Evolutionary conservation across 2,888 invertebrate species (phyloP).

Genomic region (Venusia cambrica): DNA sequence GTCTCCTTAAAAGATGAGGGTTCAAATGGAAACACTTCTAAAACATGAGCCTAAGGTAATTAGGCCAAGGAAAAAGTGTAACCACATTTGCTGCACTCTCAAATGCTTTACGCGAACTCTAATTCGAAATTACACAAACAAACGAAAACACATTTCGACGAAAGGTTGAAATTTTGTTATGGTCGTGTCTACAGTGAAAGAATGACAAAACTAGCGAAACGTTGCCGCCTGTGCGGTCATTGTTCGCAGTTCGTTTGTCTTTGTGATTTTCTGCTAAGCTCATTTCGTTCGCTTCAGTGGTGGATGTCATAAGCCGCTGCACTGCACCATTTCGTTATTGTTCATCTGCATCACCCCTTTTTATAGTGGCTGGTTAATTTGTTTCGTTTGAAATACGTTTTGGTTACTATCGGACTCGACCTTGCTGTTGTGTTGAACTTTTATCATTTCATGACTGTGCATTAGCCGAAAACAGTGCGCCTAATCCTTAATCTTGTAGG

Average conservation of each 20-base stretch:
- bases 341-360: conserved; percentile 10
- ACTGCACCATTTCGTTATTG: conserved; percentile 21
- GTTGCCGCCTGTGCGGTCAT: conserved; percentile 38
- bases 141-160: conserved; percentile 30
- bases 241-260: conserved; percentile 45
- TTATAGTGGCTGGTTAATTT: conserved; percentile 1
- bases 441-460: not conserved
- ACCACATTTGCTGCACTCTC: conserved; percentile 4
- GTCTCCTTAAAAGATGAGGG: too few relatives aligned
- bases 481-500: too few relatives aligned
- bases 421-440: not conserved
- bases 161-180: conserved; percentile 28
- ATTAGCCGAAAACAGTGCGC: not conserved
- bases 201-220: conserved; percentile 34
- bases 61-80: conserved; percentile 8
- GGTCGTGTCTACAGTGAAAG: conserved; percentile 25
- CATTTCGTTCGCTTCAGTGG: conserved; percentile 37
- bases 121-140: conserved; percentile 30
- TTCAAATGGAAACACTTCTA: too few relatives aligned
- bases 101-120: conserved; percentile 17
- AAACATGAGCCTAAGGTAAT: too few relatives aligned
- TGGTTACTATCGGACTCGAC: not conserved
- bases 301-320: conserved; percentile 31
- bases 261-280: conserved; percentile 46
- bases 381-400: not conserved